Percentiles rank a stretch among this genome's conserved stretches.
These are phyloP conservation scores for Spilarctia lutea DNA, from an alignment of 2,888 invertebrate genomes.

Conservation along the genomic window DNA sequence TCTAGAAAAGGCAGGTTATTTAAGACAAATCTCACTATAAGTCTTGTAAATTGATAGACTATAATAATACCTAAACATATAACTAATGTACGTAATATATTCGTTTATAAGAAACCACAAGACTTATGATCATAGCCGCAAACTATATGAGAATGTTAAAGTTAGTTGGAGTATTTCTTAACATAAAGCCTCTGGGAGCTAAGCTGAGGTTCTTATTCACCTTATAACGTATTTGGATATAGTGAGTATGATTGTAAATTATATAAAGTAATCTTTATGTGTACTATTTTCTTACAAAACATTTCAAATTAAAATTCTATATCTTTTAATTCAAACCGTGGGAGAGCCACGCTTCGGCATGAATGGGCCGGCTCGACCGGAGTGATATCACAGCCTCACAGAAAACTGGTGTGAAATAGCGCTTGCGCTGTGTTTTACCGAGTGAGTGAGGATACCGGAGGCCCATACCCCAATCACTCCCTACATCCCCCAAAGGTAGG, in stretches of 20 bases:
- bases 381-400: too few species aligned
- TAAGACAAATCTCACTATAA: not conserved
- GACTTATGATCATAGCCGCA: slow-evolving; percentile 14
- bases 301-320: not conserved
- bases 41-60: not conserved
- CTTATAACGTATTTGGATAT: not conserved
- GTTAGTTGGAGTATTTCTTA: slow-evolving; percentile 14
- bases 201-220: not conserved
- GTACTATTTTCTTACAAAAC: too few species aligned
- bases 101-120: slow-evolving; percentile 9
- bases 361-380: too few species aligned
- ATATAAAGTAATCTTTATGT: not conserved
- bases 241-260: not conserved
- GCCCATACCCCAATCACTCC: too few species aligned
- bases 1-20: not conserved
- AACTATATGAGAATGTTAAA: slow-evolving; percentile 15
- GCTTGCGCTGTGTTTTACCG: too few species aligned
- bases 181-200: slow-evolving; percentile 10
- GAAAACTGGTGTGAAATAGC: too few species aligned
- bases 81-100: slow-evolving; percentile 8
- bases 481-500: too few species aligned
- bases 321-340: too few species aligned
- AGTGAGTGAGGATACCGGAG: too few species aligned
- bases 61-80: not conserved
- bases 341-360: too few species aligned